Conservation (phyloP, 2,113 vertebrate species). For the Coryphaenoides rupestris region DNA sequence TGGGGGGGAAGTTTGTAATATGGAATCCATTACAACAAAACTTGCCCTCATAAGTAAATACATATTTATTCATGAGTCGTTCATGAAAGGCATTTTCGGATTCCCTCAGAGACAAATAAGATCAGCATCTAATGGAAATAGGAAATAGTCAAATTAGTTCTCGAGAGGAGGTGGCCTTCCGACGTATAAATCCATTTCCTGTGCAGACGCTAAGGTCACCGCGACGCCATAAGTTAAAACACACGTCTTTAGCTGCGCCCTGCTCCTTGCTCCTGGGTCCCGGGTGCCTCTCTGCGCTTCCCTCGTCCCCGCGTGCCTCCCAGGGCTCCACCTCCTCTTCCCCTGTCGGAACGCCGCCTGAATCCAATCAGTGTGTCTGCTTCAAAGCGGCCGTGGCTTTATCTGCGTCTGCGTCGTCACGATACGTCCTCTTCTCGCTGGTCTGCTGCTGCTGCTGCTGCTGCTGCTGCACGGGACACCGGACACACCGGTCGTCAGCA, state of each 20-base stretch:
- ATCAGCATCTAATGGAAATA: conserved; percentile 19
- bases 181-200: conserved; percentile 34
- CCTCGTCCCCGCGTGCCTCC: conserved; percentile 33
- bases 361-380: conserved; percentile 37
- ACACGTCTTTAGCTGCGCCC: background rate
- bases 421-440: background rate
- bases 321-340: conserved; percentile 13
- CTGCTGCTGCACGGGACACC: too few relatives aligned
- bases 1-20: too few relatives aligned
- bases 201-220: conserved; percentile 2
- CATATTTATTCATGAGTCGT: too few relatives aligned
- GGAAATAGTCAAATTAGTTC: conserved; percentile 38
- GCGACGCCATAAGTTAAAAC: too few relatives aligned
- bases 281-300: conserved; percentile 17
- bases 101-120: background rate
- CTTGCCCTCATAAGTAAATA: too few relatives aligned
- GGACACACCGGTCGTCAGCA: background rate
- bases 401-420: background rate
- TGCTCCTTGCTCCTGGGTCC: too few relatives aligned
- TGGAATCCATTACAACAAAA: too few relatives aligned
- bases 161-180: conserved; percentile 19
- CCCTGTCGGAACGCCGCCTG: conserved; percentile 43
- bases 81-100: too few relatives aligned
- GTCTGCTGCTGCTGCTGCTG: background rate
- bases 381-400: background rate